Conservation (phyloP, 2,113 vertebrate species). For the Saimiri boliviensis region DNA sequence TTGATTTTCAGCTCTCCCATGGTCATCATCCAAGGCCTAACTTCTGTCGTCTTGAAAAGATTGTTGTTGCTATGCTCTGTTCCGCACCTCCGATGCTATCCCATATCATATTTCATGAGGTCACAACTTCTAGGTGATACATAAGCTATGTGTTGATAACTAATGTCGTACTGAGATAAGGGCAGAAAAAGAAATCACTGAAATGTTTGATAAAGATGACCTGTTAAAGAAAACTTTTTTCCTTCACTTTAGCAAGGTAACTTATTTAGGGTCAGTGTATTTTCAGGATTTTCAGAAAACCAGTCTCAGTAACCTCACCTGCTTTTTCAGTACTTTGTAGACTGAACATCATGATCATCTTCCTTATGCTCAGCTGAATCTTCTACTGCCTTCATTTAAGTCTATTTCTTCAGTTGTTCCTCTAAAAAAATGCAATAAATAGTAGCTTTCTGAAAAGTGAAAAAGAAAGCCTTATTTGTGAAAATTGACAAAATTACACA, state of each 20-base stretch:
- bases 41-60: not conserved
- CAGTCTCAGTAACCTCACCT: not conserved
- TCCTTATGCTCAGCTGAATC: not conserved
- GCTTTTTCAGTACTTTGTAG: not conserved
- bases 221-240: not conserved
- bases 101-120: not conserved
- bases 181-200: not conserved
- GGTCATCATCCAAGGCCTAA: not conserved
- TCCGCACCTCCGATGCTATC: not conserved
- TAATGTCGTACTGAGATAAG: not conserved
- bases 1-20: not conserved
- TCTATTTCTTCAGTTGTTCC: not conserved
- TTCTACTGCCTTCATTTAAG: not conserved
- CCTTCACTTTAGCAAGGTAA: not conserved
- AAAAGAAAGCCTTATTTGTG: not conserved
- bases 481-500: constrained; percentile 41
- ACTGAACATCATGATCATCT: not conserved
- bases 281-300: not conserved
- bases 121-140: not conserved
- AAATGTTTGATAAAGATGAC: not conserved
- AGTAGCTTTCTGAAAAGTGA: not conserved
- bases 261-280: not conserved
- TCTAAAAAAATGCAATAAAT: not conserved
- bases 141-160: not conserved
- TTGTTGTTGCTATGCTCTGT: not conserved